phyloP scores from a whole-genome alignment of 2,113 vertebrate genomes.

The Turdus rufiventris region DNA sequence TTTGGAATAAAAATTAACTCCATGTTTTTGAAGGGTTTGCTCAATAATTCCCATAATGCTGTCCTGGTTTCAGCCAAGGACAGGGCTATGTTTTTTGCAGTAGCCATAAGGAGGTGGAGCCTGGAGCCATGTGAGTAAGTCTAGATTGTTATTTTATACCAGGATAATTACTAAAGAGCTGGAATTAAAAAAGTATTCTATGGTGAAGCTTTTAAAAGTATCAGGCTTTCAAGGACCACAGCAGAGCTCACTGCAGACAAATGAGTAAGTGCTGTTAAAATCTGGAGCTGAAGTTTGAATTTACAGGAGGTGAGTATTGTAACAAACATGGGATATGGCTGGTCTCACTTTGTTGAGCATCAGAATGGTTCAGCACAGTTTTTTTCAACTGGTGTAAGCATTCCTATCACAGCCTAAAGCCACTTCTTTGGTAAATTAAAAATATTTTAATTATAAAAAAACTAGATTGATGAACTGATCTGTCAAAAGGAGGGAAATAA shows the following conservation, averaged over 20 bases:
- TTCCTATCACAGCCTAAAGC: not conserved
- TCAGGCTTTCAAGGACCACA: not conserved
- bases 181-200: not conserved
- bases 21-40: not conserved
- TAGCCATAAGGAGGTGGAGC: not conserved
- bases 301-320: not conserved
- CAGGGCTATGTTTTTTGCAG: not conserved
- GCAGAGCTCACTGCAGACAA: not conserved
- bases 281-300: not conserved
- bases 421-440: not conserved
- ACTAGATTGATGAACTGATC: not conserved
- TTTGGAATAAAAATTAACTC: not conserved
- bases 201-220: not conserved
- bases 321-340: not conserved
- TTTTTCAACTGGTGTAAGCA: not conserved
- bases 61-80: not conserved
- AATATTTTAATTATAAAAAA: not conserved
- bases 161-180: fast-evolving
- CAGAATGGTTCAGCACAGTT: not conserved
- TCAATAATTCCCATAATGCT: not conserved
- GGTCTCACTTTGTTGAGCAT: not conserved
- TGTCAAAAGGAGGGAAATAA: not conserved
- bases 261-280: not conserved
- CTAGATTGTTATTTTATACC: not conserved
- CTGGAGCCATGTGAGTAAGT: not conserved